phyloP scores from a whole-genome alignment of 2,797 vertebrate genomes.

The Aselliscus stoliczkanus region DNA sequence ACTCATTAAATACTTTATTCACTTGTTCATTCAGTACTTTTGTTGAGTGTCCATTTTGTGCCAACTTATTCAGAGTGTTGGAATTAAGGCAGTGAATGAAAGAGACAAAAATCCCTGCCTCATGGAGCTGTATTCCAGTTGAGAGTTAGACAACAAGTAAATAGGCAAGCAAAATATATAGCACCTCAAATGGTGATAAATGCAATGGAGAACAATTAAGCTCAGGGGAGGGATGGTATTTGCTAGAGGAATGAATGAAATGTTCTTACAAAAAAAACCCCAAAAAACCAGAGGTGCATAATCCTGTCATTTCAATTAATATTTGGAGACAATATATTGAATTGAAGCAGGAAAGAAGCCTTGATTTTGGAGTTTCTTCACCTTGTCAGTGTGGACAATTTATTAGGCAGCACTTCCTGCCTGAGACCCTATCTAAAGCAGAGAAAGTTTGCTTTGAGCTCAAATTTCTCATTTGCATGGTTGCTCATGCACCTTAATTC shows the following conservation, averaged over 20 bases:
- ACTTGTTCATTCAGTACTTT: background rate
- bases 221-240: background rate
- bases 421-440: background rate
- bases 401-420: background rate
- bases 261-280: background rate
- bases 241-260: background rate
- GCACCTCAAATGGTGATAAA: background rate
- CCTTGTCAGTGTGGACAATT: background rate
- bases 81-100: background rate
- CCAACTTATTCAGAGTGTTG: background rate
- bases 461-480: slow-evolving; percentile 23
- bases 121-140: background rate
- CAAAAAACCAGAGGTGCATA: background rate
- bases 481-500: slow-evolving; percentile 46
- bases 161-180: background rate
- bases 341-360: background rate
- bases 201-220: background rate
- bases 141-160: background rate
- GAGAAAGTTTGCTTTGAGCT: background rate
- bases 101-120: background rate
- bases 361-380: background rate
- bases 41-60: background rate
- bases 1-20: background rate
- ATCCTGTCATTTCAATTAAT: background rate
- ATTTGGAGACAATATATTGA: background rate